Evolutionary conservation across 1,140 invertebrate species (phyloP).

Genomic region (Armadillidium nasatum): DNA sequence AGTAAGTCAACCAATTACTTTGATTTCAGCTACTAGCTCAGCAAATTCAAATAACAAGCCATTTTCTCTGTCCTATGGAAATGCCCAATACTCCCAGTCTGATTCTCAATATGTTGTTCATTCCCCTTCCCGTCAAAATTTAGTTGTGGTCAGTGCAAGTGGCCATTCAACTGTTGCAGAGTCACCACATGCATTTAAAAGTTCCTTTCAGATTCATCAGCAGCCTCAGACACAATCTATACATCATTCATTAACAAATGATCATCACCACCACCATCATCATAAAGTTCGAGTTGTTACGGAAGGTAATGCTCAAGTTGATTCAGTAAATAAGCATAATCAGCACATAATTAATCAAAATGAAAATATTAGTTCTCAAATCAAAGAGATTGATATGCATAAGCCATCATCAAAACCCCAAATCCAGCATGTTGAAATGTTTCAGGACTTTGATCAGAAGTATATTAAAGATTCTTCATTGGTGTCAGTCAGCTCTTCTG

Average conservation of each 20-base stretch:
- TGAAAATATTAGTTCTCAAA: not conserved
- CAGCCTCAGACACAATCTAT: not conserved
- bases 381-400: not conserved
- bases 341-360: not conserved
- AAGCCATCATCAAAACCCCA: not conserved
- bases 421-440: not conserved
- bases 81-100: not conserved
- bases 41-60: not conserved
- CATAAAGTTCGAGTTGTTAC: not conserved
- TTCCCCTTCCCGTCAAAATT: not conserved
- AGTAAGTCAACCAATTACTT: not conserved
- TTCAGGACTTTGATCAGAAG: not conserved
- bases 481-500: not conserved
- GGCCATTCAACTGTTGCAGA: not conserved
- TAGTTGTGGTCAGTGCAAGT: not conserved
- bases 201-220: not conserved
- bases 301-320: not conserved
- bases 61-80: not conserved
- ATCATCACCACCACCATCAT: not conserved
- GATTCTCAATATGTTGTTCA: constrained; percentile 7
- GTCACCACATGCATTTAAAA: not conserved
- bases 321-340: not conserved
- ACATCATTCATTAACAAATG: not conserved
- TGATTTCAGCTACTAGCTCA: not conserved
- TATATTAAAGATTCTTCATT: not conserved